Evolutionary conservation across 2,888 invertebrate genomes (phyloP).

Genomic region (Lochmaea crataegi): DNA sequence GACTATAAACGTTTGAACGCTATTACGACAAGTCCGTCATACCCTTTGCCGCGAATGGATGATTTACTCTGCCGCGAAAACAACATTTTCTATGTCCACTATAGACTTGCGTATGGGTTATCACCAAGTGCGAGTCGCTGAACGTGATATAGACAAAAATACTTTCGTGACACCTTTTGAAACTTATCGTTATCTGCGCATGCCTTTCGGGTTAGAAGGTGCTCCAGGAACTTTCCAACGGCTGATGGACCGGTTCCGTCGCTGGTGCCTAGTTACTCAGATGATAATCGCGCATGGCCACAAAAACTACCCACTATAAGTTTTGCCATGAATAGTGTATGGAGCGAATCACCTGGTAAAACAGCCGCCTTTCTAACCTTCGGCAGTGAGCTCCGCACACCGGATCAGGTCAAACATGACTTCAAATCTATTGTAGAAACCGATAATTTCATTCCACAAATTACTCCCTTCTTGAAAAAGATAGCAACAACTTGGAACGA

Average conservation of each 20-base stretch:
- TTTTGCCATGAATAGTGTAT: too few species aligned
- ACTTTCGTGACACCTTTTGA: conserved; percentile 42
- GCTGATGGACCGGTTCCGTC: conserved; percentile 29
- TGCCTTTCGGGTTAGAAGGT: conserved; percentile 25
- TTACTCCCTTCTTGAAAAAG: too few species aligned
- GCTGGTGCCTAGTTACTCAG: conserved; percentile 29
- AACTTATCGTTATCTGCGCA: conserved; percentile 36
- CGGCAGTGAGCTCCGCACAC: too few species aligned
- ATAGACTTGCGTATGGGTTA: conserved; percentile 55
- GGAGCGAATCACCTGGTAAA: too few species aligned
- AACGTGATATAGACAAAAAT: conserved; percentile 48
- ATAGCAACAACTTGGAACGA: too few species aligned
- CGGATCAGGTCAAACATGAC: too few species aligned
- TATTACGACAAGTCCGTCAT: conserved; percentile 47
- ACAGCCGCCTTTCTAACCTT: too few species aligned
- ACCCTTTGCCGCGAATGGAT: conserved; percentile 61
- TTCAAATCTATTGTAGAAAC: too few species aligned
- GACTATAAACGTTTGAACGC: conserved; percentile 45
- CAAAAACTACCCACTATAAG: too few species aligned
- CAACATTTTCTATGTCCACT: conserved; percentile 44
- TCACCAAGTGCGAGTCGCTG: conserved; percentile 57
- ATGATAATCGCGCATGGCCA: conserved; percentile 19
- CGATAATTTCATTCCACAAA: too few species aligned
- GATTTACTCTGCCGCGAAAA: conserved; percentile 58
- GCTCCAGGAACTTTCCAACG: conserved; percentile 38